Evolutionary conservation across 2,797 vertebrate species (phyloP).

Genomic region (Stomatorhinus walkeri): DNA sequence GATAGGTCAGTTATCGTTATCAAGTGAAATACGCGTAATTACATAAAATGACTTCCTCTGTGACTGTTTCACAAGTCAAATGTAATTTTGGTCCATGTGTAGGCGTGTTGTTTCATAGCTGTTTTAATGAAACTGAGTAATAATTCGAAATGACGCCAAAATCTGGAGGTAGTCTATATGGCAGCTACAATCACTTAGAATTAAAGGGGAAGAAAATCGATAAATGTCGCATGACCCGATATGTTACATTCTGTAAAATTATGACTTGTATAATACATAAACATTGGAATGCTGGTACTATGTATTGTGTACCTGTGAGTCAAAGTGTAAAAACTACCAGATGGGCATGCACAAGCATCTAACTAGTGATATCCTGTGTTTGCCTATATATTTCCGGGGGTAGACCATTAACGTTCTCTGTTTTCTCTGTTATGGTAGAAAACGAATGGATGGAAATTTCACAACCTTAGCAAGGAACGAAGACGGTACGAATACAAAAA

Average conservation of each 20-base stretch:
- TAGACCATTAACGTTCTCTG: background rate
- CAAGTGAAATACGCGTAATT: background rate
- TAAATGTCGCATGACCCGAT: background rate
- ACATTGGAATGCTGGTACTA: background rate
- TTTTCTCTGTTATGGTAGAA: background rate
- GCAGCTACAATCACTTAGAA: background rate
- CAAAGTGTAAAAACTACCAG: background rate
- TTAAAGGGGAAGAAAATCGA: background rate
- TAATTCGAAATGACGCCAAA: background rate
- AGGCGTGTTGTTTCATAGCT: background rate
- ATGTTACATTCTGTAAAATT: background rate
- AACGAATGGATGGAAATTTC: background rate
- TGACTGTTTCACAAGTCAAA: background rate
- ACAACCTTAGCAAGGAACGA: background rate
- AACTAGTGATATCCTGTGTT: background rate
- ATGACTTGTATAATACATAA: background rate
- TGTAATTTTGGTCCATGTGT: background rate
- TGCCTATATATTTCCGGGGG: background rate
- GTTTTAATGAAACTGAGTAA: background rate
- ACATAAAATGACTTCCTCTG: background rate
- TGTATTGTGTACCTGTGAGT: background rate
- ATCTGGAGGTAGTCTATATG: background rate
- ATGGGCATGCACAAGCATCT: background rate
- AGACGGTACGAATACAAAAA: background rate
- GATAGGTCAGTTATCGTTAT: slow-evolving; percentile 3